Evolutionary conservation across 1,140 invertebrate species (phyloP), one percentile per base, ranked within the genome.

Genomic region (Drosophila seguyi): DNA sequence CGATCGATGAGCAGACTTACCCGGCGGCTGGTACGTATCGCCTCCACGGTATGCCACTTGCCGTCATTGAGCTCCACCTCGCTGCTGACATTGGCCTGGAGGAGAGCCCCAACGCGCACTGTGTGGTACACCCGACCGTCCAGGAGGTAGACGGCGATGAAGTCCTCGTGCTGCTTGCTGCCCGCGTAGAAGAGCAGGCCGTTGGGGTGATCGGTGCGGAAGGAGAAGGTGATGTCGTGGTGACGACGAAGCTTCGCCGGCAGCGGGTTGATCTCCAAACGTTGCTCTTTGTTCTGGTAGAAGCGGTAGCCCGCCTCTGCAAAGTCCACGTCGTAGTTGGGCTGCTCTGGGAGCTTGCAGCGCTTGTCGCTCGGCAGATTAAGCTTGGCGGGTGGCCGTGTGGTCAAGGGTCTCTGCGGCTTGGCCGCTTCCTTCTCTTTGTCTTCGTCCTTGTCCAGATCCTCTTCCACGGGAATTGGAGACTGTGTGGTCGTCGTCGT

Each of bases 121-220:
- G 94, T 93, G 81, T 96, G 97, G 55, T 95, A 90, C 16, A 97
- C 96, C 90, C 94, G 94, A 45, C 98, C 98, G 42, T 97, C 94
- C 48, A 95, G 94, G 90, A 99, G 93, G 81, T 96, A 98, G 0
- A 99, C 87, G 8, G 96, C 95, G 4, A 99, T 94, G 85, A 96
- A 97, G 88, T 99, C 96, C 31, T 93, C 93, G 18, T 96, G 95
- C 8, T 93, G 92, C 48, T 93, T 92, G 67, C 97, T 95, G 0
- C 95, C 93, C 1, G 96, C 95, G 92, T 98, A 99, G 92, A 99
- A 97, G 1, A 96, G 91, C 3, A 99, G 94, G 44, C 99, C 98
- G 79, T 97, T 95, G 1, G 94, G 91, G 50, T 95, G 94, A 38
- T 93, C 94, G 0, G 98, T 99, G 77, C 96, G 96, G 91, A 99